These are phyloP conservation scores for Potorous gilbertii DNA, from an alignment of 2,797 vertebrate species.

Conservation along the genomic window DNA sequence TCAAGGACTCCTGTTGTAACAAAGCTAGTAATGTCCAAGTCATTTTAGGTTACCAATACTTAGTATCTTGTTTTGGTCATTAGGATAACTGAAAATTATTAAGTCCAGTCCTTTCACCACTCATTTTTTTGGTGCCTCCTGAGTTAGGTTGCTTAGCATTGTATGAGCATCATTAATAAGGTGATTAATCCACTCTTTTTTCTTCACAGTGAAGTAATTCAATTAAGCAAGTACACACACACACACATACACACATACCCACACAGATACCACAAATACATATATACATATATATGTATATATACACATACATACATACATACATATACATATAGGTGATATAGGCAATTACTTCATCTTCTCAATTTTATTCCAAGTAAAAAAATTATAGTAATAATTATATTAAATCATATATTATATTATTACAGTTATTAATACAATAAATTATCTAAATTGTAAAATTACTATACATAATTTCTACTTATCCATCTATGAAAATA, in stretches of 20 bases:
- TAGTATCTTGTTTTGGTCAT: neutral
- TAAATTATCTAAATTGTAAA: neutral
- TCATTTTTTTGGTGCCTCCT: neutral
- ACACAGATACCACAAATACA: neutral
- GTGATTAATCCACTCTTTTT: neutral
- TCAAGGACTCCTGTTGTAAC: neutral
- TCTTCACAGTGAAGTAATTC: neutral
- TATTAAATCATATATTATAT: neutral
- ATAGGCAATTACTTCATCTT: neutral
- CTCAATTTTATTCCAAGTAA: neutral
- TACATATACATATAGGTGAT: neutral
- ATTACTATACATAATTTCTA: neutral
- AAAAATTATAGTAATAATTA: neutral
- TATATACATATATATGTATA: neutral
- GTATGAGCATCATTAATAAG: neutral
- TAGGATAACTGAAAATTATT: conserved; percentile 13
- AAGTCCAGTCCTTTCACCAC: neutral
- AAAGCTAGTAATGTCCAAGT: neutral
- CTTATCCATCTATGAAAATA: neutral
- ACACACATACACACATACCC: neutral
- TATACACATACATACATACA: no score
- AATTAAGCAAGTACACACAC: neutral
- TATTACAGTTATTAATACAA: neutral
- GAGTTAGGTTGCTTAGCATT: neutral
- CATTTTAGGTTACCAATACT: neutral